Conservation (phyloP, 2,888 invertebrate species). For the Nomada fabriciana region DNA sequence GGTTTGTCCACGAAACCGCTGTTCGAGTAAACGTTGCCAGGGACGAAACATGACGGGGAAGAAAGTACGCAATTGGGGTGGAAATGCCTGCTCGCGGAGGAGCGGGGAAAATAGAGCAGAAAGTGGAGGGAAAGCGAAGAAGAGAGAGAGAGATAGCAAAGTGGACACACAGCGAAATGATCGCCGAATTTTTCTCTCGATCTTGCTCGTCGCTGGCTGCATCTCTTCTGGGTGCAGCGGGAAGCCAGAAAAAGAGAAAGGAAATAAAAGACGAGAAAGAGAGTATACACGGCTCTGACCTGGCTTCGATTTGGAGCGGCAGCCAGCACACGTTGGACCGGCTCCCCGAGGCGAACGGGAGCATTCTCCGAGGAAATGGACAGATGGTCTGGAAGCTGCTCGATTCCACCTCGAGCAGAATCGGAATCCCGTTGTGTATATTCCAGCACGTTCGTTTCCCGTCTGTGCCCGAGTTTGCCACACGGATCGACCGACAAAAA, state of each 20-base stretch:
- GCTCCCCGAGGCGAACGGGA: constrained; percentile 72
- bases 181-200: constrained; percentile 61
- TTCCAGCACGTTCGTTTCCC: constrained; percentile 63
- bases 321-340: constrained; percentile 50
- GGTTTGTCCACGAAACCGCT: not conserved
- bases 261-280: not conserved
- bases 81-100: no score
- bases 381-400: constrained; percentile 73
- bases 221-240: constrained; percentile 1
- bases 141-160: constrained; percentile 39
- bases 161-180: constrained; percentile 51
- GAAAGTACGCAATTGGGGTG: not conserved
- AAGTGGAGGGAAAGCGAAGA: constrained; percentile 14
- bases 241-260: constrained; percentile 6
- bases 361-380: constrained; percentile 75
- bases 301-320: constrained; percentile 65
- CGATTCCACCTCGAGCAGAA: constrained; percentile 68
- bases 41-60: not conserved
- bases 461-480: constrained; percentile 40
- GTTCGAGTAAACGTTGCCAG: not conserved
- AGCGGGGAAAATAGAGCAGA: constrained; percentile 26
- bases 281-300: constrained; percentile 45
- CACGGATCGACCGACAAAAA: constrained; percentile 61
- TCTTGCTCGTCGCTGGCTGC: constrained; percentile 26
- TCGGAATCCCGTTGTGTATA: constrained; percentile 68